Evolutionary conservation across 1,140 invertebrate species (phyloP).

Genomic region (Philopotamus ludificatus): DNA sequence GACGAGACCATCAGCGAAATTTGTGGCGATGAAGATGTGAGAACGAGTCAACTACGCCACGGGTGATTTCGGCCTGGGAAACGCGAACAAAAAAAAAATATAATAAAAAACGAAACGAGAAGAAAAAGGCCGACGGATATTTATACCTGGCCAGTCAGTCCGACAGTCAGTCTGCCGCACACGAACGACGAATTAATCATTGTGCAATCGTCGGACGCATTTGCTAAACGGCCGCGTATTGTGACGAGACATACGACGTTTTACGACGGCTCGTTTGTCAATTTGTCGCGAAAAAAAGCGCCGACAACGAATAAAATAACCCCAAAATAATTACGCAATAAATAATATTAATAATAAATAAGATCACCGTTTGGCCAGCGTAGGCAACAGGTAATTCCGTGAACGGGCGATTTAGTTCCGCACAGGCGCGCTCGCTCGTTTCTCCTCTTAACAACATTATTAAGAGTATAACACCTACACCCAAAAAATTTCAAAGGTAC

Average conservation of each 20-base stretch:
- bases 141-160: constrained; percentile 8
- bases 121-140: neutral
- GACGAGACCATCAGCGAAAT: constrained; percentile 22
- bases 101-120: neutral
- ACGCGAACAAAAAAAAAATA: neutral
- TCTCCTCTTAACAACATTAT: constrained; percentile 24
- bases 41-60: constrained; percentile 22
- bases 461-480: constrained; percentile 20
- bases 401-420: constrained; percentile 18
- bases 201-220: neutral
- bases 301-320: neutral
- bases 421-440: constrained; percentile 5
- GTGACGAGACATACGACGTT: neutral
- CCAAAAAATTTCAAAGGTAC: neutral
- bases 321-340: neutral
- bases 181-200: constrained; percentile 16
- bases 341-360: too few relatives aligned
- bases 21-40: constrained; percentile 27
- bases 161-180: constrained; percentile 1
- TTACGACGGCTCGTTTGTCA: too few relatives aligned
- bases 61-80: constrained; percentile 16
- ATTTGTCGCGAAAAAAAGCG: too few relatives aligned
- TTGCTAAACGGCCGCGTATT: too few relatives aligned
- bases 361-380: neutral
- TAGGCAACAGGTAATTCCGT: neutral